Conservation (phyloP, 37 sponge, comb jelly and placozoan species). For the Chondrilla cf. caribensis region DNA sequence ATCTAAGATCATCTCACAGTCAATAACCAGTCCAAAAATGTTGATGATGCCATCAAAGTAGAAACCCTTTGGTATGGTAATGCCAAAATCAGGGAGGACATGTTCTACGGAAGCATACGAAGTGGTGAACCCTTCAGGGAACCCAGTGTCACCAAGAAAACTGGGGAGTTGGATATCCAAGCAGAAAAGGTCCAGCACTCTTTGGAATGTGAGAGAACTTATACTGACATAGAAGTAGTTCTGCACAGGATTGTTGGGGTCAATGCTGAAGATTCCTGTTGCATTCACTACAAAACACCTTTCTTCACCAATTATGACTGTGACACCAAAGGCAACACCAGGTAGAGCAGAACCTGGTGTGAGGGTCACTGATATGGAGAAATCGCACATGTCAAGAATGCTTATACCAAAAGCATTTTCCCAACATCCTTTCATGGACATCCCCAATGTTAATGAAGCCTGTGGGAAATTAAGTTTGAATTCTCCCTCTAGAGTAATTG, state of each 20-base stretch:
- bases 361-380: background rate
- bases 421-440: conserved; percentile 39
- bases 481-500: conserved; percentile 15
- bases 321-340: conserved; percentile 30
- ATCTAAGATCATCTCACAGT: conserved; percentile 7
- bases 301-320: background rate
- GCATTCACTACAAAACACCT: background rate
- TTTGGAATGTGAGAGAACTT: conserved; percentile 10
- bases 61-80: conserved; percentile 27
- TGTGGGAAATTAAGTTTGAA: background rate
- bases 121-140: conserved; percentile 26
- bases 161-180: conserved; percentile 3
- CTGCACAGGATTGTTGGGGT: background rate
- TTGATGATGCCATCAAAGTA: conserved; percentile 30
- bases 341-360: conserved; percentile 22
- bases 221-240: conserved; percentile 38
- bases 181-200: conserved; percentile 27
- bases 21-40: conserved; percentile 26
- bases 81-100: background rate
- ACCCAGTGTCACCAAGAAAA: conserved; percentile 32
- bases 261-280: conserved; percentile 9
- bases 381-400: conserved; percentile 18
- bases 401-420: conserved; percentile 19
- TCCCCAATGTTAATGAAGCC: conserved; percentile 5
- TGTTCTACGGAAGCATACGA: conserved; percentile 14